Evolutionary conservation across 2,113 vertebrate genomes (phyloP).

Genomic region (Euleptes europaea): DNA sequence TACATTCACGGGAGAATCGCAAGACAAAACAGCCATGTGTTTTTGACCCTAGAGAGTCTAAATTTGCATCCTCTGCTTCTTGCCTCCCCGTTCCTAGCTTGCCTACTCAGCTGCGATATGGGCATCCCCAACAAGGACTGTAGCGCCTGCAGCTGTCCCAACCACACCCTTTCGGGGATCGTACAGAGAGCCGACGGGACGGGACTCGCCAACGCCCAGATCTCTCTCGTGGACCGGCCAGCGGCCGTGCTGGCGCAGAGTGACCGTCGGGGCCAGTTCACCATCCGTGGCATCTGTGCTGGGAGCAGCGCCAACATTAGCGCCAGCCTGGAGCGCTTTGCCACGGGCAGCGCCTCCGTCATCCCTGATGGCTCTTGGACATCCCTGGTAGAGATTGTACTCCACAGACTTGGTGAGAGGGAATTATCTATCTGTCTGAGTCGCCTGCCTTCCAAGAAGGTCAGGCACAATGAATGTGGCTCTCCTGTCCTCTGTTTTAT

Average conservation of each 20-base stretch:
- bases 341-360: conserved; percentile 60
- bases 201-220: conserved; percentile 72
- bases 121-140: conserved; percentile 77
- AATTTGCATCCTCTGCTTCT: no score
- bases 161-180: conserved; percentile 76
- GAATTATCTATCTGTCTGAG: no score
- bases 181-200: conserved; percentile 72
- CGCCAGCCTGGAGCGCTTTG: conserved; percentile 80
- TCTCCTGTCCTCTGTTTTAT: no score
- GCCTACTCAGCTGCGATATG: conserved; percentile 66
- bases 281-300: conserved; percentile 75
- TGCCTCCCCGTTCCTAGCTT: conserved; percentile 50
- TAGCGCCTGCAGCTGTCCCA: conserved; percentile 77
- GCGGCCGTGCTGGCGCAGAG: conserved; percentile 70
- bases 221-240: conserved; percentile 73
- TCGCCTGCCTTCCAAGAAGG: no score
- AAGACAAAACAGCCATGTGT: no score
- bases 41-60: no score
- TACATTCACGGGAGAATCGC: no score
- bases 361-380: conserved; percentile 71
- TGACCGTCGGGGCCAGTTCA: conserved; percentile 78
- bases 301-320: conserved; percentile 64
- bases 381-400: conserved; percentile 71
- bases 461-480: no score
- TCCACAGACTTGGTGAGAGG: conserved; percentile 83